These are phyloP conservation scores for Nesoenas mayeri DNA, from an alignment of 2,113 vertebrate genomes.

Conservation along the genomic window DNA sequence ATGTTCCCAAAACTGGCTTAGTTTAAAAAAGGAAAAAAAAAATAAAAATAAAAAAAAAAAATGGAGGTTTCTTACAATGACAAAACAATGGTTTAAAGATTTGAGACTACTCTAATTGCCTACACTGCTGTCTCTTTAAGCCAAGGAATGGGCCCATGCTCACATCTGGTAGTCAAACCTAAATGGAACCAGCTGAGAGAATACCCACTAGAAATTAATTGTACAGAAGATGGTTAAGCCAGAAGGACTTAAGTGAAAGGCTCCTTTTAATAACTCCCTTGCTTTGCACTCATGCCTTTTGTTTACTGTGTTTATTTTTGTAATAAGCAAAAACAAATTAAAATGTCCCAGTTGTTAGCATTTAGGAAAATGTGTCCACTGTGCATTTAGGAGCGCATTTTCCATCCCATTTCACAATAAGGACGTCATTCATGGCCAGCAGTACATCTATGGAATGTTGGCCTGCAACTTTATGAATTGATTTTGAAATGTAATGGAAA, in stretches of 20 bases:
- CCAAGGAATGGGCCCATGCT: slow-evolving; percentile 30
- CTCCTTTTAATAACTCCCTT: slow-evolving; percentile 55
- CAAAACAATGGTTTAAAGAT: slow-evolving; percentile 42
- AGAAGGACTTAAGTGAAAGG: slow-evolving; percentile 61
- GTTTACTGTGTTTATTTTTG: slow-evolving; percentile 64
- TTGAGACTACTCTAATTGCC: slow-evolving; percentile 34
- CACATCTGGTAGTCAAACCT: slow-evolving; percentile 66
- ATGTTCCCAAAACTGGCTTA: neutral
- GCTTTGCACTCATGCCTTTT: slow-evolving; percentile 60
- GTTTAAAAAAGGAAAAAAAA: neutral
- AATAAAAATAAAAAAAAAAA: neutral
- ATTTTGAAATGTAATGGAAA: slow-evolving; percentile 63
- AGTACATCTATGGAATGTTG: slow-evolving; percentile 37
- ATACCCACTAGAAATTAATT: slow-evolving; percentile 63
- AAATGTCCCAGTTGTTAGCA: slow-evolving; percentile 49
- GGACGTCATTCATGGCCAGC: slow-evolving; percentile 55
- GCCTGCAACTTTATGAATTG: slow-evolving; percentile 63
- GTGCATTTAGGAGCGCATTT: slow-evolving; percentile 38
- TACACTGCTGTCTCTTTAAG: slow-evolving; percentile 43
- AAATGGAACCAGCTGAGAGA: slow-evolving; percentile 58
- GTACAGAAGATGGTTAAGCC: slow-evolving; percentile 50
- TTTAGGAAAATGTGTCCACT: slow-evolving; percentile 55
- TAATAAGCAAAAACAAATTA: slow-evolving; percentile 68
- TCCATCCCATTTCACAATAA: slow-evolving; percentile 58
- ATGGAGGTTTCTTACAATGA: neutral